Evolutionary conservation across 2,113 vertebrate genomes (phyloP).

Genomic region (Anser brachyrhynchus): DNA sequence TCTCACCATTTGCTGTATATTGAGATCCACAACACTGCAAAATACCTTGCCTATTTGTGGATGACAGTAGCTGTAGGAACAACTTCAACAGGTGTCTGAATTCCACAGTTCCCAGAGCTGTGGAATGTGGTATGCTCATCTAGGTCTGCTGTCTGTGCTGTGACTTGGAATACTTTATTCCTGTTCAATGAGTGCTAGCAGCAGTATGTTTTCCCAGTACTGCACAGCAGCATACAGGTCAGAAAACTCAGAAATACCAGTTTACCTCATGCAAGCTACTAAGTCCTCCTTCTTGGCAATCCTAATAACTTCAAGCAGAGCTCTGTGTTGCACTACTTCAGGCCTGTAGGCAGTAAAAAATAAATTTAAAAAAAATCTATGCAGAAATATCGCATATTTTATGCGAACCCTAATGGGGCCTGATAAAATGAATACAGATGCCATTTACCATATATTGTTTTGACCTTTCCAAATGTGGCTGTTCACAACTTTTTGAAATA

Average conservation of each 20-base stretch:
- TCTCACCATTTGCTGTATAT: neutral
- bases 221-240: neutral
- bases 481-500: neutral
- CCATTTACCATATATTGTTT: neutral
- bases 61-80: neutral
- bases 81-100: neutral
- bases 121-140: accelerated
- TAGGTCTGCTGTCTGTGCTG: neutral
- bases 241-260: neutral
- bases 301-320: neutral
- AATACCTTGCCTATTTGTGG: neutral
- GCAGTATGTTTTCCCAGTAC: neutral
- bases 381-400: neutral
- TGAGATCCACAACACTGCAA: neutral
- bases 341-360: neutral
- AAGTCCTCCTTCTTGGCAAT: neutral
- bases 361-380: neutral
- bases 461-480: neutral
- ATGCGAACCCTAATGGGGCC: neutral
- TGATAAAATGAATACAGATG: neutral
- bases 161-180: accelerated
- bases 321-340: accelerated
- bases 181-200: neutral
- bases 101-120: neutral
- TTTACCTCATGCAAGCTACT: neutral